phyloP scores from a whole-genome alignment of 2,888 invertebrate genomes.

The Caradrina kadenii region DNA sequence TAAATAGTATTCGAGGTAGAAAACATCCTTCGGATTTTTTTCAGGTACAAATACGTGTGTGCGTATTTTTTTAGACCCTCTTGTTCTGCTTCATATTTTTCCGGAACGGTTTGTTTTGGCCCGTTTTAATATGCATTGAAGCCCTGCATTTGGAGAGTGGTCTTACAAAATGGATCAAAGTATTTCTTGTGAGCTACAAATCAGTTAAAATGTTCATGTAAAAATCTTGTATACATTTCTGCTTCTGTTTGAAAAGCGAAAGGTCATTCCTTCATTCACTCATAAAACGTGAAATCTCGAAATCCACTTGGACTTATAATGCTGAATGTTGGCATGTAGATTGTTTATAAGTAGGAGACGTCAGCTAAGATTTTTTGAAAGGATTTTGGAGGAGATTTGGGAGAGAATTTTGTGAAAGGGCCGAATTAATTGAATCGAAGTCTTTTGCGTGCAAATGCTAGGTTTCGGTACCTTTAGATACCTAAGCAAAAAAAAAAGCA shows the following conservation, averaged over 20 bases:
- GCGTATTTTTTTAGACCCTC: slow-evolving; percentile 24
- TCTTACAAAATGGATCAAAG: not conserved
- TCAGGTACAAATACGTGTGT: slow-evolving; percentile 19
- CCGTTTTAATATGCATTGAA: slow-evolving; percentile 10
- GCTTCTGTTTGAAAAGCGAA: not conserved
- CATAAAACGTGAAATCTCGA: not conserved
- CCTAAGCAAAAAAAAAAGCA: no score
- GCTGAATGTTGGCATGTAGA: no score
- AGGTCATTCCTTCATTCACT: not conserved
- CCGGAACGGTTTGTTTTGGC: not conserved
- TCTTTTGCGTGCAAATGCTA: no score
- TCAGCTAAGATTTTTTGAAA: no score
- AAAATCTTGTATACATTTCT: not conserved
- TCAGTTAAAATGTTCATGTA: not conserved
- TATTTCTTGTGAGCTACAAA: not conserved
- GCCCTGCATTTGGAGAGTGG: not conserved
- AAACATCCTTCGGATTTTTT: slow-evolving; percentile 39
- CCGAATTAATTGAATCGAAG: no score
- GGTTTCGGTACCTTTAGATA: not conserved
- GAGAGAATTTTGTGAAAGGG: no score
- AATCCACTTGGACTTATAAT: not conserved
- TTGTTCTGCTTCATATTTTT: not conserved
- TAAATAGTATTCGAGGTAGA: slow-evolving; percentile 23
- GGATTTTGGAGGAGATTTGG: no score
- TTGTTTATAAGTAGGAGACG: no score